Conservation (phyloP, 2,888 invertebrate species). For the Ceraclea dissimilis region DNA sequence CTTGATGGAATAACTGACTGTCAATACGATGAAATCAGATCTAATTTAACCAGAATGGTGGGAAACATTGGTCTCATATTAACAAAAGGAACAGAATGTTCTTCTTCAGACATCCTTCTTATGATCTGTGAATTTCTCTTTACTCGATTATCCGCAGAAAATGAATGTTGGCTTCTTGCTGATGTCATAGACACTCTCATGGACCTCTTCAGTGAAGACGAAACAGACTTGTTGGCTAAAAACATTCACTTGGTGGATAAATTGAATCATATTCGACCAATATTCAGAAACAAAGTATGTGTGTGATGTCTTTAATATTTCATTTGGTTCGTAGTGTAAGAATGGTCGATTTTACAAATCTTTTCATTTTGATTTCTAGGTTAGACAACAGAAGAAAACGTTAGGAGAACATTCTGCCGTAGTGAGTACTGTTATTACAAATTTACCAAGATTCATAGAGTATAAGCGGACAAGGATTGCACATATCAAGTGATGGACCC, state of each 20-base stretch:
- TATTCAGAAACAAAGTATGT: constrained; percentile 58
- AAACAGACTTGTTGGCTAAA: constrained; percentile 56
- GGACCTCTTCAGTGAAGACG: constrained; percentile 72
- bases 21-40: constrained; percentile 47
- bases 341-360: background rate
- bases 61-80: constrained; percentile 49
- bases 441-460: constrained; percentile 63
- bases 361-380: constrained; percentile 41
- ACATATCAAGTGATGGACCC: constrained; percentile 14
- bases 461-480: constrained; percentile 51
- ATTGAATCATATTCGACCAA: constrained; percentile 49
- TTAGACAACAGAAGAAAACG: constrained; percentile 55
- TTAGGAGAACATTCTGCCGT: constrained; percentile 61
- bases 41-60: constrained; percentile 52
- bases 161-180: constrained; percentile 63
- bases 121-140: constrained; percentile 53
- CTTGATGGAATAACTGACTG: constrained; percentile 47
- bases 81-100: constrained; percentile 33
- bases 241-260: constrained; percentile 58
- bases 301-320: constrained; percentile 6
- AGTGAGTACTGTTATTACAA: constrained; percentile 62
- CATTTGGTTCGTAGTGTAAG: background rate
- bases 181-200: constrained; percentile 69
- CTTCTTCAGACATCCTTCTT: constrained; percentile 29
- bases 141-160: constrained; percentile 52